Conservation (phyloP, 2,888 invertebrate genomes). For the Mactromeris polynyma region DNA sequence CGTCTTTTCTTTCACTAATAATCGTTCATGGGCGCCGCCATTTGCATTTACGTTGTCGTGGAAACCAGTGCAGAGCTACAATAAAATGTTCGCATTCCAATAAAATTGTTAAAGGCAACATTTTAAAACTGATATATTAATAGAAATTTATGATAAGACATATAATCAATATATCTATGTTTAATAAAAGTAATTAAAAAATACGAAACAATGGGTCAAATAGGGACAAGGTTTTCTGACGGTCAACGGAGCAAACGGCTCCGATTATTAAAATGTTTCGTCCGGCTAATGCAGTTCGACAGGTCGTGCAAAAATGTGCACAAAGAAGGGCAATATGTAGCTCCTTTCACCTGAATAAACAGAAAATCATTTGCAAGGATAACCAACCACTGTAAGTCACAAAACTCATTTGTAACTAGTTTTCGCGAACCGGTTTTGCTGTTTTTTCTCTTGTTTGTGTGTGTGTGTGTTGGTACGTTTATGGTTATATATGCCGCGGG, state of each 20-base stretch:
- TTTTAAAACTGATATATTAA: background rate
- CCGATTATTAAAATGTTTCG: conserved; percentile 70
- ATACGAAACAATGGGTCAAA: conserved; percentile 41
- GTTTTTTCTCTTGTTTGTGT: too few relatives aligned
- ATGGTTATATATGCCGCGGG: too few relatives aligned
- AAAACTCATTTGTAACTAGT: conserved; percentile 27
- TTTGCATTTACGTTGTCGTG: conserved; percentile 72
- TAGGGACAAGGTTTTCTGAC: conserved; percentile 64
- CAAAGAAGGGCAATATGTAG: conserved; percentile 59
- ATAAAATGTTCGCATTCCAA: background rate
- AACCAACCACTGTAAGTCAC: conserved; percentile 26
- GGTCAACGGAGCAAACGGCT: conserved; percentile 63
- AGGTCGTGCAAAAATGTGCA: conserved; percentile 65
- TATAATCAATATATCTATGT: background rate
- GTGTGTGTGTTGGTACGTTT: too few relatives aligned
- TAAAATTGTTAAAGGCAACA: background rate
- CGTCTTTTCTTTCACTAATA: background rate
- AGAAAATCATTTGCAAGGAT: background rate
- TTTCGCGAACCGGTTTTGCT: conserved; percentile 45
- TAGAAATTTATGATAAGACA: background rate
- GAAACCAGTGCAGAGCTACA: conserved; percentile 41
- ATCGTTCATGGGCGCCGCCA: conserved; percentile 68
- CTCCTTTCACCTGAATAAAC: conserved; percentile 26
- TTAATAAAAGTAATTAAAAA: background rate
- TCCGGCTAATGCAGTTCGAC: conserved; percentile 62